Conservation (phyloP, 1,140 invertebrate species). For the Listronotus bonariensis region DNA sequence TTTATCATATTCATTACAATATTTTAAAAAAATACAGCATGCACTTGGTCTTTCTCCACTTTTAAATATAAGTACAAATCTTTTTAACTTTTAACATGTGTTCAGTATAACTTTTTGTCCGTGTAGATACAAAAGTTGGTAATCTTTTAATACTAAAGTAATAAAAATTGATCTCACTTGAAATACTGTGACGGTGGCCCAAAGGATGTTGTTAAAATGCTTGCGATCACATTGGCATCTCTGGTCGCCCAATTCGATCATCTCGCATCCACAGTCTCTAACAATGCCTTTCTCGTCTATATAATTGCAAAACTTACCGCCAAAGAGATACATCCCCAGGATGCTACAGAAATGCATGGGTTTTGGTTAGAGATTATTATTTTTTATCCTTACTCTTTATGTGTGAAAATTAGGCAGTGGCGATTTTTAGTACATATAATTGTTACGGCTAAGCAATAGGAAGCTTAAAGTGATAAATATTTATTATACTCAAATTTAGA, state of each 20-base stretch:
- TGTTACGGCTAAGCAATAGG: no score
- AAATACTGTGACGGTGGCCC: constrained; percentile 95
- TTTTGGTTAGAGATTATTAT: constrained; percentile 21
- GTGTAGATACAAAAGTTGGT: no score
- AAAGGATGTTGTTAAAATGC: constrained; percentile 96
- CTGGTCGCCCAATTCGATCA: constrained; percentile 78
- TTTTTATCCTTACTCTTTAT: not conserved
- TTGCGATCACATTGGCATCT: constrained; percentile 93
- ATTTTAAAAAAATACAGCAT: no score
- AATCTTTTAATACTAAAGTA: not conserved
- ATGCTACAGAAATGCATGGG: constrained; percentile 66
- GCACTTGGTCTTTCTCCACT: no score
- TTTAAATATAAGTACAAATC: no score
- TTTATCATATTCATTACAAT: no score
- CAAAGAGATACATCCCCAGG: constrained; percentile 98
- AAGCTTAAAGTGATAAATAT: no score
- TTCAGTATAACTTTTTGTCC: no score
- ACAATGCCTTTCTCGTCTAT: constrained; percentile 82
- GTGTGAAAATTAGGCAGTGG: not conserved
- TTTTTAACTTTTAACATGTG: no score
- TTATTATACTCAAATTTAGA: no score
- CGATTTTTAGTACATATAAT: not conserved
- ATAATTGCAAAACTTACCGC: constrained; percentile 98
- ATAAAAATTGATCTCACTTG: constrained; percentile 74
- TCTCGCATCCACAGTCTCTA: constrained; percentile 87